Percentiles rank a stretch among this genome's conserved stretches.
phyloP scores from a whole-genome alignment of 2,888 invertebrate species.

The Drosophila niveifrons region DNA sequence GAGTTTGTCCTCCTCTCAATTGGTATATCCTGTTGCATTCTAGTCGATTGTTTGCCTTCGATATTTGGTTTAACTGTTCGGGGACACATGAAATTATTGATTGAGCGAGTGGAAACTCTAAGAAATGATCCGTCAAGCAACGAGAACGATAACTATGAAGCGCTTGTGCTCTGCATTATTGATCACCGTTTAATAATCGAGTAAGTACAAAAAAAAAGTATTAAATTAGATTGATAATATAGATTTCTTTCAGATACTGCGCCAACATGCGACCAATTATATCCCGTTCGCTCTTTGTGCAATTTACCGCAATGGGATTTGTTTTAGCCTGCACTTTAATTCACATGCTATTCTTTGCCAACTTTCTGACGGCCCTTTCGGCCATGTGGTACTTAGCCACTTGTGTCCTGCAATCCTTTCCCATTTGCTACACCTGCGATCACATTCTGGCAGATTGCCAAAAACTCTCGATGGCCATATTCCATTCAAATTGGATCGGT shows the following conservation, averaged over 20 bases:
- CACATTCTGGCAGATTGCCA: slow-evolving; percentile 33
- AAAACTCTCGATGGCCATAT: slow-evolving; percentile 26
- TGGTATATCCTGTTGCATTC: slow-evolving; percentile 1
- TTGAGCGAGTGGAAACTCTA: slow-evolving; percentile 16
- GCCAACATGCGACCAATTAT: slow-evolving; percentile 45
- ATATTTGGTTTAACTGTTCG: slow-evolving; percentile 41
- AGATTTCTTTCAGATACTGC: slow-evolving; percentile 26
- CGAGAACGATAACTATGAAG: slow-evolving; percentile 28
- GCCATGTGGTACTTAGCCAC: slow-evolving; percentile 22
- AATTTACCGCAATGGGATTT: slow-evolving; percentile 31
- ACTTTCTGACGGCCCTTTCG: slow-evolving; percentile 22
- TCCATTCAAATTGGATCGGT: slow-evolving; percentile 45
- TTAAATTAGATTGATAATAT: no score
- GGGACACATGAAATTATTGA: slow-evolving; percentile 27
- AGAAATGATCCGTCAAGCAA: background rate
- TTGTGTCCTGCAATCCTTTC: slow-evolving; percentile 38
- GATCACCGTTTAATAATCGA: slow-evolving; percentile 42
- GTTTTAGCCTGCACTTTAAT: slow-evolving; percentile 35
- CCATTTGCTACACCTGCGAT: slow-evolving; percentile 42
- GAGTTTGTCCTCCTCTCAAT: slow-evolving; percentile 13
- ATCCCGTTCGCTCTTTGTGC: slow-evolving; percentile 36
- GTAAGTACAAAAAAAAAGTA: slow-evolving; percentile 6
- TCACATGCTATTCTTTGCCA: slow-evolving; percentile 37
- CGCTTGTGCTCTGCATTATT: slow-evolving; percentile 39
- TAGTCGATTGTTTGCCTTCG: slow-evolving; percentile 32